phyloP scores from a whole-genome alignment of 2,113 vertebrate genomes.

The Herpetotheres cachinnans region DNA sequence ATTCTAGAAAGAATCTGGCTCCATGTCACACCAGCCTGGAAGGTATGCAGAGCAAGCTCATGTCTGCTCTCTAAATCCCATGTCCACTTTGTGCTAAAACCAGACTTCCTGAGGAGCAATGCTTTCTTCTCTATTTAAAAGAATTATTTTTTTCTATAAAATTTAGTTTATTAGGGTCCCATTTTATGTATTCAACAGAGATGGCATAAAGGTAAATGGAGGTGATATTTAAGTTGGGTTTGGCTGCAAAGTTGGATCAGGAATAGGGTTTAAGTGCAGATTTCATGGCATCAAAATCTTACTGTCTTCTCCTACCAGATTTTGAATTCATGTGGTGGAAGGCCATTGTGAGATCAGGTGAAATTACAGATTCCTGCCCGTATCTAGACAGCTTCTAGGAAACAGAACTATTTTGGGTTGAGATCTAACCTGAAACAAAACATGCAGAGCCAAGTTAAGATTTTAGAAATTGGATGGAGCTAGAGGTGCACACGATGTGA shows the following conservation, averaged over 20 bases:
- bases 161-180: background rate
- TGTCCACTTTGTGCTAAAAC: background rate
- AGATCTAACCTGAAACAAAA: background rate
- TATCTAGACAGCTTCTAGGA: background rate
- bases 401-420: background rate
- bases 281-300: background rate
- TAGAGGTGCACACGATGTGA: too few species aligned
- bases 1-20: background rate
- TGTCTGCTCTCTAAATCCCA: background rate
- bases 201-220: background rate
- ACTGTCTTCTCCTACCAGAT: background rate
- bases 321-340: background rate
- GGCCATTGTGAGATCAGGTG: background rate
- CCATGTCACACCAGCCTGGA: background rate
- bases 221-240: background rate
- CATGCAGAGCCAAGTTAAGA: background rate
- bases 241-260: background rate
- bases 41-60: background rate
- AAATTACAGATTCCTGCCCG: background rate
- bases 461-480: background rate
- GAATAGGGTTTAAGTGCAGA: background rate
- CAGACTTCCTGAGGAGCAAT: background rate
- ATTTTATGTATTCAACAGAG: background rate
- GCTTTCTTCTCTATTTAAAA: background rate
- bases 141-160: background rate